Conservation (phyloP, 2,888 invertebrate species). For the Arrhopalites spinosus region DNA sequence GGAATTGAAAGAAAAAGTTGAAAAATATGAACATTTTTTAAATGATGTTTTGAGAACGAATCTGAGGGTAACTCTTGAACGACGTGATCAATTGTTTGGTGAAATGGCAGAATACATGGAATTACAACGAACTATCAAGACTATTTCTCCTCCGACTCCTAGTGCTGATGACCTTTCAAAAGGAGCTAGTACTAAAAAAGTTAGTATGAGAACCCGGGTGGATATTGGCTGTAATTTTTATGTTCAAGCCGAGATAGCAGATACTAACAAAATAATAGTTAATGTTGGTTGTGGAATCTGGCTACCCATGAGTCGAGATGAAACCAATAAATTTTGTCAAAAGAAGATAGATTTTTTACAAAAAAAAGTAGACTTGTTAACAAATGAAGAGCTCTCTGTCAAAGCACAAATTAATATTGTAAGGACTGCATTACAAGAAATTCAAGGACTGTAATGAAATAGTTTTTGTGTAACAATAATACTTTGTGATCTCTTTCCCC, state of each 20-base stretch:
- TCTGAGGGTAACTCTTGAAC: conserved; percentile 64
- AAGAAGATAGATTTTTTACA: conserved; percentile 71
- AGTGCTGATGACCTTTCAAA: neutral
- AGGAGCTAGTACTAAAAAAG: neutral
- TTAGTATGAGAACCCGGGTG: conserved; percentile 62
- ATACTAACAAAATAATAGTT: conserved; percentile 70
- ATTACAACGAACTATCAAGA: conserved; percentile 71
- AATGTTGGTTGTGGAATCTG: conserved; percentile 77
- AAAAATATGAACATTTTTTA: conserved; percentile 72
- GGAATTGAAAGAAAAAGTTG: conserved; percentile 58
- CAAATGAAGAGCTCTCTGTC: conserved; percentile 71
- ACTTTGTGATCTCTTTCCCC: conserved; percentile 19
- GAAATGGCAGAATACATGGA: conserved; percentile 76
- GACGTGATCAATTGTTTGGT: conserved; percentile 68
- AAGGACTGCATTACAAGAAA: conserved; percentile 70
- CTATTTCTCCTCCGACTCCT: neutral
- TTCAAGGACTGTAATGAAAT: too few species aligned
- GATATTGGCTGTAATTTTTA: conserved; percentile 86
- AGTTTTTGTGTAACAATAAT: too few species aligned
- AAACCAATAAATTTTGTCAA: conserved; percentile 74
- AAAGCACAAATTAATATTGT: conserved; percentile 80
- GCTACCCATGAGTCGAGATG: conserved; percentile 72
- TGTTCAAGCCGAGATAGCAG: conserved; percentile 74
- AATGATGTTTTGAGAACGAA: conserved; percentile 78
- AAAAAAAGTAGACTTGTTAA: conserved; percentile 67